Base-by-base conservation (phyloP, 2,797 vertebrate genomes). In the Hafferia zeledoni region DNA sequence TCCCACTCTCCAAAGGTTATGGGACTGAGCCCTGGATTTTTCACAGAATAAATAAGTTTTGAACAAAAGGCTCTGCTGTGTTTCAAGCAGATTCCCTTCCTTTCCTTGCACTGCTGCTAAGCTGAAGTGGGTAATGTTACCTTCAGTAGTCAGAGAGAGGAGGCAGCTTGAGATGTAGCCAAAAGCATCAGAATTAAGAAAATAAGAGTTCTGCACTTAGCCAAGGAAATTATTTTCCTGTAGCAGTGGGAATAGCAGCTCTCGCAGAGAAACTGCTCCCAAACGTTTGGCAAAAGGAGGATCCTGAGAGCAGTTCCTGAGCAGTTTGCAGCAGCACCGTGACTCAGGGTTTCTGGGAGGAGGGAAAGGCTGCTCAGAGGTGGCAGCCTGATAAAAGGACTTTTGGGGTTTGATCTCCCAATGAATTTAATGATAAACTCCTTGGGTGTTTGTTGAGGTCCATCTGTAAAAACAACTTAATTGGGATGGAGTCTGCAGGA, bases 191-290 rank as follows among this genome's bases (percentile, higher is more conserved):
- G 31, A 84, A 95, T 92, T 86, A 86, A 81, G 35, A 75, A 83
- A 89, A 72, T 30, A 60, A 69, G 41, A 70, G 59, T 39, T 49
- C 28, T 89, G n/a, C 35, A 41, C 27, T 56, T 82, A 70, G 92
- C 92, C 92, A 94, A 94, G 53, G 47, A 89, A 93, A 93, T 92
- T 90, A 89, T 96, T 96, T 96, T 90, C 79, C 39, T 20, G 55
- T 79, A 89, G 80, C 91, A 67, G 28, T 69, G 63, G 79, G 69
- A 87, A 84, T 78, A 96, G 83, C 86, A 84, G 86, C 31, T 65
- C 69, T 89, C 24, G 4, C 56, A 61, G 82, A 86, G 59, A 61
- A 91, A 59, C 13, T 8, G 41, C 10, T 60, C 60, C 52, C 33
- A 79, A 76, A 77, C 12, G 18, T 72, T 67, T 43, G 47, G 74